These are phyloP conservation scores for Dasyurus viverrinus DNA, from an alignment of 2,113 vertebrate species.

Conservation along the genomic window DNA sequence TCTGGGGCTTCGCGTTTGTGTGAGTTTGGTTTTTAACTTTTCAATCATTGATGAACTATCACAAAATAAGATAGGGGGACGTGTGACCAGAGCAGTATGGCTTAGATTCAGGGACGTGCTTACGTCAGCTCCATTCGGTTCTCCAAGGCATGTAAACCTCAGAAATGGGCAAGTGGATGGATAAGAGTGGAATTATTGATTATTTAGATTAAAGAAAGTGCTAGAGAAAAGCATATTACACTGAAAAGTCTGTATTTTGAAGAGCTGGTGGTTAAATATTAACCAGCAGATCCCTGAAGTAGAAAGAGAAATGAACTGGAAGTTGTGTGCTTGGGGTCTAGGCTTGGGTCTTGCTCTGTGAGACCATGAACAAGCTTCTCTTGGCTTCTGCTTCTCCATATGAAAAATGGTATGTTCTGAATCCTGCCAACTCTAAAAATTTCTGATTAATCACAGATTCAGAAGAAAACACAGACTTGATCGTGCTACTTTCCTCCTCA, in stretches of 20 bases:
- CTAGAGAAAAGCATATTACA: background rate
- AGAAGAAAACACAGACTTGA: background rate
- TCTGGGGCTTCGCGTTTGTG: background rate
- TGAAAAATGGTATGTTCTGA: background rate
- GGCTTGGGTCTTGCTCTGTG: background rate
- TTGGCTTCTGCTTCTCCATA: background rate
- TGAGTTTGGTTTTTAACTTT: background rate
- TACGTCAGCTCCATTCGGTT: background rate
- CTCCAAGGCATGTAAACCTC: background rate
- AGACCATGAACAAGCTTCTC: background rate
- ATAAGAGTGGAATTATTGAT: background rate
- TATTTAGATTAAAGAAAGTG: background rate
- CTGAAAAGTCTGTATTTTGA: background rate
- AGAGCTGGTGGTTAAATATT: background rate
- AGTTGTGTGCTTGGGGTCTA: background rate
- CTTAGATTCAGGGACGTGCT: background rate
- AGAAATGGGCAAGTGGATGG: background rate
- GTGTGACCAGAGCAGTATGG: background rate
- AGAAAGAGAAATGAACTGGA: background rate
- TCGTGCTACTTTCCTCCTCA: background rate
- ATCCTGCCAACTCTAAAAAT: background rate
- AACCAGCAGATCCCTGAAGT: background rate
- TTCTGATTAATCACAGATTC: background rate
- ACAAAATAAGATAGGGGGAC: background rate
- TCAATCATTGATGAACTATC: background rate